Base-by-base conservation (phyloP, 2,113 vertebrate genomes). In the Anseranas semipalmata region DNA sequence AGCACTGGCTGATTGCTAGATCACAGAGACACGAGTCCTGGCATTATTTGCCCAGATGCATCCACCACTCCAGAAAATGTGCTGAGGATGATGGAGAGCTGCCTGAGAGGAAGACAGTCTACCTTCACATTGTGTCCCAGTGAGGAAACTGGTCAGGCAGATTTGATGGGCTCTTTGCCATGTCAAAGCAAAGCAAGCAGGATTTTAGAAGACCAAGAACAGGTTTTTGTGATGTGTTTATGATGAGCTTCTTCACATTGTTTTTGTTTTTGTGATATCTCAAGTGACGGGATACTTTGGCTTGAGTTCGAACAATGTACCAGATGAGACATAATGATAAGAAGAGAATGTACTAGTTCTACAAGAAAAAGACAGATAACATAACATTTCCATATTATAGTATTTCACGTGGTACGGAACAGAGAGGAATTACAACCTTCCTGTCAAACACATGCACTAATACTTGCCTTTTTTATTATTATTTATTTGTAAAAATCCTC, bases 401-500 rank as follows among this genome's bases (percentile, higher is more conserved):
- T 84, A 71, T 88, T 95, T 94, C 83, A 74, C 78, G 72, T 90
- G 68, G 70, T 80, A 60, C 76, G 84, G 33, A 86, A 30, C 45
- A 75, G 22, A 74, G 46, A 58, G 83, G 85, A 94, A 90, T 95
- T 93, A 88, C 85, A 84, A 76, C 76, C 79, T 94, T 86, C 48
- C 72, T 96, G 68, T 95, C 79, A 95, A 96, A 90, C 45, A 83
- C 32, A 33, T 35, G 65, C 85, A 70, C 55, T 83, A 93, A 88
- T 80, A 77, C 67, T 95, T 90, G 67, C n/a, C 35, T 67, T 91
- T 78, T 87, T 41, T 21, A 9, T 73, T 10, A 74, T 46, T 77
- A 67, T 80, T 93, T 95, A 94, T 94, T 95, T 96, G 77, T 93
- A 91, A 94, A 95, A 91, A 62, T 85, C 53, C 75, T 84, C 68